Evolutionary conservation across 37 sponge, comb jelly and placozoan species (phyloP), one percentile per base, ranked within the genome.

Genomic region (Crambe crambe): DNA sequence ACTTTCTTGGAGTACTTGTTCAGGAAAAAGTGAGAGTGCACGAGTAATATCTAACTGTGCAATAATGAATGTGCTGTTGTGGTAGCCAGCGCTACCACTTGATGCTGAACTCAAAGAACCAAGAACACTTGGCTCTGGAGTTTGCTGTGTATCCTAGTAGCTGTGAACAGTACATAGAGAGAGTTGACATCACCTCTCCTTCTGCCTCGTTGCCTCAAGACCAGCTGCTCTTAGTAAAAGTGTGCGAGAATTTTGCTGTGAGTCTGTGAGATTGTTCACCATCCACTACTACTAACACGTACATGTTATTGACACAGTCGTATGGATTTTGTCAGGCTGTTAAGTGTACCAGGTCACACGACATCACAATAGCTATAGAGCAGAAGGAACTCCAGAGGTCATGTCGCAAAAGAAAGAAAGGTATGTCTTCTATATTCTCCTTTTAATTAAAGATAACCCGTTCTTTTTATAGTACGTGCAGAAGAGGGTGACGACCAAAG

Each of bases 1-100:
- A 75, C 96, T 5, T 95, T 70, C 58, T 85, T 95, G 23, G 90
- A 95, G 69, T 95, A 95, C 65, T 36, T 95, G 21, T 95, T 95
- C 80, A 78, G 87, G 42, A 89, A 92, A 56, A 70, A 87, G 93
- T 92, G 43, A 44, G 75, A 26, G 44, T 54, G 8, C n/a, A n/a
- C 1, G n/a, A n/a, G n/a, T n/a, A n/a, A n/a, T n/a, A n/a, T n/a
- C n/a, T n/a, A 36, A 1, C 47, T 34, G 4, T 43, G 15, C 1
- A 56, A 61, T 64, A 20, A 12, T 74, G 12, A 54, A 20, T 18
- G 18, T 54, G n/a, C n/a, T n/a, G n/a, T n/a, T n/a, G n/a, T 62
- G 35, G 42, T 42, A 84, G 85, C 37, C 85, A 77, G 78, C 79
- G 78, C 0, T 57, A 68, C 23, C 58, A 77, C 70, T 3, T 20